Evolutionary conservation across 2,113 vertebrate species (phyloP), one percentile per base, ranked within the genome.

Genomic region (Rattus norvegicus): DNA sequence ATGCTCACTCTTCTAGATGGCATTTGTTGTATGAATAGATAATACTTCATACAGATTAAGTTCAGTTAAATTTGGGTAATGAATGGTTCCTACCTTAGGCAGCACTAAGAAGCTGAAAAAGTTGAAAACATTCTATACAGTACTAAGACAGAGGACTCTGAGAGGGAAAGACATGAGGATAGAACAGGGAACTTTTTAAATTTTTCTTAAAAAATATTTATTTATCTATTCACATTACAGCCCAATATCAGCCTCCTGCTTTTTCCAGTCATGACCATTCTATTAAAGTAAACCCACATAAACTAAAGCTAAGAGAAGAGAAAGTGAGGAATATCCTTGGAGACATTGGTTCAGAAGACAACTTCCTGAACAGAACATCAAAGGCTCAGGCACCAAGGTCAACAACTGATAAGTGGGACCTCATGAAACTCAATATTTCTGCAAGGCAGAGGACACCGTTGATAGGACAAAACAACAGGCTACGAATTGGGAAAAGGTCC

Each of bases 61-160:
- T 24, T 39, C 13, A 28, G 0, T 10, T 33, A 9, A 26, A 7
- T 67, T 76, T 59, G 28, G 76, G 33, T 36, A 69, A 67, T 36
- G 4, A 17, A 12, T 5, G 36, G 49, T n/a, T 59, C 5, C 7
- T 20, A 1, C 1, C 9, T 54, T 5, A 12, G 49, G 26, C 4
- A 87, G 11, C 13, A 36, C 20, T 63, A 36, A 36, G n/a, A 65
- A 80, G 5, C 56, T 72, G 13, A 52, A 72, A 52, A 87, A 2
- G 28, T 20, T 54, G 7, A 54, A 19, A 54, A 14, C 52, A 52
- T 54, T 16, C 49, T 54, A 10, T 17, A 79, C 7, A 36, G 4
- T 17, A 19, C 7, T 54, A 11, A 19, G 9, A 81, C 4, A 56
- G 59, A 28, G 39, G 7, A 43, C 14, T 85, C 20, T 54, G 28